phyloP scores from a whole-genome alignment of 2,888 invertebrate species.

The Fabriciana adippe region DNA sequence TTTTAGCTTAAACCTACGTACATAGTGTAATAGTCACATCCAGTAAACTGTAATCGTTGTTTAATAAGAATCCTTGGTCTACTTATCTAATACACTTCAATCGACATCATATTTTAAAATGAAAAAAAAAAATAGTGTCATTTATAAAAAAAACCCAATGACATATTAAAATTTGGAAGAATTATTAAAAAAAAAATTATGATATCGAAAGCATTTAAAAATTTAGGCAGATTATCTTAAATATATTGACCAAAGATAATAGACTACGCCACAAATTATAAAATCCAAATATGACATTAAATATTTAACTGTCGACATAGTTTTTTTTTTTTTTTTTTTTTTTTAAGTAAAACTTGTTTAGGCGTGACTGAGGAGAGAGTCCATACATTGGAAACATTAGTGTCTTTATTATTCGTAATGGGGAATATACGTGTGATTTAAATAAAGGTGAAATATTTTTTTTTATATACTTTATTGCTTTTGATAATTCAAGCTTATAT shows the following conservation, averaged over 20 bases:
- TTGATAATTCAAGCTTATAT: too few species aligned
- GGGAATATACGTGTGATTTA: too few species aligned
- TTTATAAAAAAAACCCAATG: neutral
- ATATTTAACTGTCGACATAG: too few species aligned
- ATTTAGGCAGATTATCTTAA: neutral
- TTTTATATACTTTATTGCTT: too few species aligned
- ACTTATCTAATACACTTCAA: constrained; percentile 12
- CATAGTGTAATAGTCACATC: constrained; percentile 37
- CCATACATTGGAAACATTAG: too few species aligned
- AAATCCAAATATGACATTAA: too few species aligned
- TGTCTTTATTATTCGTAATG: too few species aligned
- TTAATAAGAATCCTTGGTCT: neutral
- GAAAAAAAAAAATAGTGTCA: constrained; percentile 2
- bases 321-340: too few species aligned
- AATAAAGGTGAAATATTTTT: too few species aligned
- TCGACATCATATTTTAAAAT: constrained; percentile 8
- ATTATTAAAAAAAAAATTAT: neutral
- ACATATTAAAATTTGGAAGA: neutral
- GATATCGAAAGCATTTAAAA: constrained; percentile 2
- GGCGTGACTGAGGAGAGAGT: too few species aligned
- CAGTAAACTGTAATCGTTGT: constrained; percentile 19
- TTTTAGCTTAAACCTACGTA: constrained; percentile 17
- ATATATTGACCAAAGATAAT: constrained; percentile 3
- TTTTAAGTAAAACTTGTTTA: too few species aligned
- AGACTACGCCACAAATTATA: neutral